A percentile compares a stretch with the other conserved stretches of the same genome.
These are phyloP conservation scores for Pituophis catenifer DNA, from an alignment of 2,113 vertebrate species.

Conservation along the genomic window DNA sequence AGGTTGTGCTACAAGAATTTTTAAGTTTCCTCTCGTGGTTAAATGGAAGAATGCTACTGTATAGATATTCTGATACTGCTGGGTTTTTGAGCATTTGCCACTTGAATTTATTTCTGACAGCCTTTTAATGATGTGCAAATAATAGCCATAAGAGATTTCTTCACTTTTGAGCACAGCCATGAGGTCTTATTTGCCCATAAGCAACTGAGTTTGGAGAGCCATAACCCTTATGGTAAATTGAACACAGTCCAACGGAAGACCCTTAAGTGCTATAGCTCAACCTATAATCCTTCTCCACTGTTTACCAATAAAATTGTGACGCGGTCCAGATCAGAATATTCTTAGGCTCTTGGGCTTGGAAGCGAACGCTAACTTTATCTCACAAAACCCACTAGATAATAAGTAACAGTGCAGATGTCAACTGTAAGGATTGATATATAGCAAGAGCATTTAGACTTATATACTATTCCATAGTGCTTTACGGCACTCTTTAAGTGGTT, in stretches of 20 bases:
- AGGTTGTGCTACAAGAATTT: not conserved
- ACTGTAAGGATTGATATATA: not conserved
- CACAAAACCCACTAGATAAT: not conserved
- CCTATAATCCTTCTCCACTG: not conserved
- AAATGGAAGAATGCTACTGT: not conserved
- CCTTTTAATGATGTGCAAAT: not conserved
- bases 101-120: not conserved
- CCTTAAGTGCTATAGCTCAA: not conserved
- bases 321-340: not conserved
- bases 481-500: not conserved
- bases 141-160: not conserved
- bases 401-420: not conserved
- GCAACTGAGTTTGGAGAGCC: not conserved
- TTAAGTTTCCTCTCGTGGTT: not conserved
- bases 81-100: not conserved
- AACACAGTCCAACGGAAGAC: not conserved
- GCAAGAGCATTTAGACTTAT: not conserved
- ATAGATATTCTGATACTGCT: not conserved
- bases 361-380: not conserved
- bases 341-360: not conserved
- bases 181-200: not conserved
- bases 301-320: not conserved
- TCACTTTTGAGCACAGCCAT: not conserved
- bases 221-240: not conserved
- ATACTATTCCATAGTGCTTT: not conserved